These are phyloP conservation scores for Laspeyria flexula DNA, from an alignment of 2,888 invertebrate species.

Conservation along the genomic window DNA sequence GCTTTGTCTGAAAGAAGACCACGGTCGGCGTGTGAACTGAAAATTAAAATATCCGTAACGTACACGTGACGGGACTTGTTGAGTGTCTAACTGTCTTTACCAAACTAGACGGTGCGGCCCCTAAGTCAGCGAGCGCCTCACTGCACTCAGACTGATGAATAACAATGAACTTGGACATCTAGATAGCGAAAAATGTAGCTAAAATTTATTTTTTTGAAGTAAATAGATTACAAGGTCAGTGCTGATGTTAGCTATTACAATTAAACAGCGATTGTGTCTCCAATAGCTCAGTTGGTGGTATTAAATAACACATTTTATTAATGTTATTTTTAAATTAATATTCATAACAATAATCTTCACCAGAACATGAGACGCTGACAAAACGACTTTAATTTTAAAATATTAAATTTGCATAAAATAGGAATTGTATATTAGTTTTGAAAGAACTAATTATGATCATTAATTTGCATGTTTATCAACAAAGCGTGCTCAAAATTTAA, in stretches of 20 bases:
- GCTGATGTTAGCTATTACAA: not conserved
- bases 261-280: too few species aligned
- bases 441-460: too few species aligned
- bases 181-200: not conserved
- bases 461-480: too few species aligned
- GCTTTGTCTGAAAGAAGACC: conserved; percentile 66
- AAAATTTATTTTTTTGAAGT: not conserved
- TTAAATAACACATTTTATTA: too few species aligned
- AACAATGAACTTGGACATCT: conserved; percentile 32
- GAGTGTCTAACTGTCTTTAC: conserved; percentile 50
- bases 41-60: conserved; percentile 81
- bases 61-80: conserved; percentile 64
- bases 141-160: conserved; percentile 22
- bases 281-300: too few species aligned
- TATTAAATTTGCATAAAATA: too few species aligned
- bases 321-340: too few species aligned
- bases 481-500: too few species aligned
- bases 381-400: too few species aligned
- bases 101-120: conserved; percentile 20
- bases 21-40: conserved; percentile 78
- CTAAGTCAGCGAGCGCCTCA: conserved; percentile 14
- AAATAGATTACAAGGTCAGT: not conserved
- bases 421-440: too few species aligned
- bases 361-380: too few species aligned
- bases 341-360: too few species aligned